Evolutionary conservation across 1,140 invertebrate genomes (phyloP), one percentile per base, ranked within the genome.

Genomic region (Euwallacea similis): DNA sequence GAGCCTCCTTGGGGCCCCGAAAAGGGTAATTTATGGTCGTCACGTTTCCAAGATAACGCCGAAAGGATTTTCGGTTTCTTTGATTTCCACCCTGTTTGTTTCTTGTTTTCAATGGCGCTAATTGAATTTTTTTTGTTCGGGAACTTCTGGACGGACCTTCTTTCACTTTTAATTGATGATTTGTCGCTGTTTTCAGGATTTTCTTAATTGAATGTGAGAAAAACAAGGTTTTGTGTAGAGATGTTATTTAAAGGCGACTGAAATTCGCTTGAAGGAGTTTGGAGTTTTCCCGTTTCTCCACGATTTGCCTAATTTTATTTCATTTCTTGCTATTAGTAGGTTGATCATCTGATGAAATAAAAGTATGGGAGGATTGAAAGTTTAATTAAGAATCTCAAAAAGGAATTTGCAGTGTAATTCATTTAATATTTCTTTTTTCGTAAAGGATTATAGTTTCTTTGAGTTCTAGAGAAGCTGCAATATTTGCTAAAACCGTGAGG

Each of bases 51-150:
- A 59, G 65, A 67, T 68, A 72, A 54, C 62, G 71, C 71, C 71
- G 65, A 72, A 72, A 72, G 71, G 71, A 72, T 72, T 72, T 71
- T 72, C 65, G 65, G 71, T 72, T 64, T 68, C 71, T 72, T 72
- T 72, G 71, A 72, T 67, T 72, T 72, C 64, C 71, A 68, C 65
- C 71, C 65, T 56, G 70, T 72, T 72, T 72, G 70, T 66, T 72
- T 72, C 65, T 66, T 68, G 64, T 72, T 72, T 72, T 64, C 64
- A 67, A 72, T 67, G 64, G 65, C 59, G 65, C 65, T 72, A 72
- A 72, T 72, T 72, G 71, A 72, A 67, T 72, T 72, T 72, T 66
- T 72, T 67, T 72, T 47, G 56, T 72, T 53, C 16, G 55, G 50
- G 42, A 64, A 60, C 66, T 69, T 69, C 55, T 47, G 59, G 58